Evolutionary conservation across 2,113 vertebrate species (phyloP), one percentile per base, ranked within the genome.

Genomic region (Passer montanus): DNA sequence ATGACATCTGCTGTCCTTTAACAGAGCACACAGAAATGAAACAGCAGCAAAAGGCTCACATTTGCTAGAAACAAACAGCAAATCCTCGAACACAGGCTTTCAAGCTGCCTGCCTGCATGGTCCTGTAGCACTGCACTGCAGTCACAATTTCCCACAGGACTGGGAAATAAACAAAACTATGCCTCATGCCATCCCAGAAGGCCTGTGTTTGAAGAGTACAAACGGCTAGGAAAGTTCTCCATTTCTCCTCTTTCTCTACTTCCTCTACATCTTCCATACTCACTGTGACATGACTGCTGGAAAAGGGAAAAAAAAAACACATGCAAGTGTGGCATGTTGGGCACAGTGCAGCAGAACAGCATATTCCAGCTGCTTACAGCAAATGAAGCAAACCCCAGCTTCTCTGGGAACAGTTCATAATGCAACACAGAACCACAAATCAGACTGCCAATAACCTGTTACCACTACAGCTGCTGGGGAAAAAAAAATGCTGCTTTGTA

Each of bases 1-100:
- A 75, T 96, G 94, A 92, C 92, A 96, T 95, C 90, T 93, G 88
- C 80, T 94, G 14, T 86, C 69, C 73, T 74, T 92, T 84, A 84
- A 62, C 69, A 75, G n/a, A 80, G 85, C 79, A 77, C 67, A 87
- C 28, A 91, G 64, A 92, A 91, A 84, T 28, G 44, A 91, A 84
- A 49, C 35, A 78, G 69, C 49, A 63, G 89, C 53, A 93, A 94
- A 89, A 87, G 69, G 69, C 60, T 90, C 49, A 75, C 56, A 52
- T 59, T 84, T 84, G 39, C 90, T 93, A 70, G 85, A 93, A 96
- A 89, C 16, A 16, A 73, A 80, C 43, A 89, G 81, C 81, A 94
- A 84, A 92, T 64, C 44, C 87, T 94, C 33, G 0, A 92, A 89
- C 50, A 37, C 12, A 31, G 56, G 80, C 60, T 90, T 84, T 89